These are phyloP conservation scores for Channa striata DNA, from an alignment of 2,797 vertebrate genomes.

Conservation along the genomic window DNA sequence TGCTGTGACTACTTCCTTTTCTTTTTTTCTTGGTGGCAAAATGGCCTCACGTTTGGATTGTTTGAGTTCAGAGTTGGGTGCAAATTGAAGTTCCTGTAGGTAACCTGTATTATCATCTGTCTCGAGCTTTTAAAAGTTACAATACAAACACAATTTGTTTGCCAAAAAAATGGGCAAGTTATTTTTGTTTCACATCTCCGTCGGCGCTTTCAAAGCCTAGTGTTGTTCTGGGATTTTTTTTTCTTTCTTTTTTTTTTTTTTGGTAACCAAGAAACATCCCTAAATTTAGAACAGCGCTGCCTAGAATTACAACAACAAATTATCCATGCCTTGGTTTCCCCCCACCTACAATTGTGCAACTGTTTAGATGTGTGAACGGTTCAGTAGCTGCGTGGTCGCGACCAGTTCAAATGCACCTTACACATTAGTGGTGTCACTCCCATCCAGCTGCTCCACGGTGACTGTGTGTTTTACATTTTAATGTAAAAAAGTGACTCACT, in stretches of 20 bases:
- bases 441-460: slow-evolving; percentile 13
- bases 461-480: slow-evolving; percentile 7
- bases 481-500: not conserved
- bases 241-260: no score
- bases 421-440: slow-evolving; percentile 2
- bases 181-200: slow-evolving; percentile 27
- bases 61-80: slow-evolving; percentile 24
- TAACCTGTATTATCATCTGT: slow-evolving; percentile 15
- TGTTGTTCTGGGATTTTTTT: slow-evolving; percentile 33
- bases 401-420: slow-evolving; percentile 33
- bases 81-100: slow-evolving; percentile 5
- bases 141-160: slow-evolving; percentile 12
- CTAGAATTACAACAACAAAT: slow-evolving; percentile 49
- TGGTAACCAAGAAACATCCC: slow-evolving; percentile 21
- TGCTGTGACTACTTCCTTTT: not conserved
- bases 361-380: slow-evolving; percentile 61
- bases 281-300: slow-evolving; percentile 56
- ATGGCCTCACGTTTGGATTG: not conserved
- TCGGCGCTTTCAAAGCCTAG: slow-evolving; percentile 23
- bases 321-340: slow-evolving; percentile 28
- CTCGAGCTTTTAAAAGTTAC: slow-evolving; percentile 10
- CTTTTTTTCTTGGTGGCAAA: not conserved
- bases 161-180: slow-evolving; percentile 11
- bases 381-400: slow-evolving; percentile 30
- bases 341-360: slow-evolving; percentile 40